Percentiles rank a stretch among this genome's conserved stretches.
Evolutionary conservation across 2,797 vertebrate species (phyloP).

Genomic region (Sardinella longiceps): DNA sequence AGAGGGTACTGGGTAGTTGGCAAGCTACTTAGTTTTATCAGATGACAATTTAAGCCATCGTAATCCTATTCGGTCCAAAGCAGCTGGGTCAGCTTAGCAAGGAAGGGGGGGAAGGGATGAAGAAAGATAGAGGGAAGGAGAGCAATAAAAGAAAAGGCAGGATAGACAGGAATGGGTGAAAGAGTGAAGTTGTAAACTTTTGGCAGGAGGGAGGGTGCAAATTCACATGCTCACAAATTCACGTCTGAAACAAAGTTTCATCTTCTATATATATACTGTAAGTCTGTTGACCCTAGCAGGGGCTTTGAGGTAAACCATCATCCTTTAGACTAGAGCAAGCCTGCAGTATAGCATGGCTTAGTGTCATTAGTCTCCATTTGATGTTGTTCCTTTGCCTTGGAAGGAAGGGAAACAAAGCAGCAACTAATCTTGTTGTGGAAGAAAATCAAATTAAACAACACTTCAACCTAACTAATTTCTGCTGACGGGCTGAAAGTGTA

Average conservation of each 20-base stretch:
- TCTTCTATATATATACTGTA: not conserved
- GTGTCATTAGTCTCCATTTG: not conserved
- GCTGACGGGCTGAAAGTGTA: not conserved
- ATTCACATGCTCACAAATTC: not conserved
- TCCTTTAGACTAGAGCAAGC: not conserved
- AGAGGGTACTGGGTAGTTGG: slow-evolving; percentile 85
- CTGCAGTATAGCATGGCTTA: not conserved
- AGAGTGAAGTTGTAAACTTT: slow-evolving; percentile 49
- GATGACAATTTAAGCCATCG: slow-evolving; percentile 86
- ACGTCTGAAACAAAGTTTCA: not conserved
- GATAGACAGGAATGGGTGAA: slow-evolving; percentile 61
- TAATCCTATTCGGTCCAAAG: slow-evolving; percentile 89
- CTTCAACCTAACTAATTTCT: not conserved
- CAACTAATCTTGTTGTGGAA: slow-evolving; percentile 38
- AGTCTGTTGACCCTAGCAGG: not conserved
- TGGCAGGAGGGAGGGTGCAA: not conserved
- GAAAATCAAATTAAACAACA: slow-evolving; percentile 46
- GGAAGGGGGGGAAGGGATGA: slow-evolving; percentile 29
- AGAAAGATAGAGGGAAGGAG: slow-evolving; percentile 62
- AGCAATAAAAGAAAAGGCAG: slow-evolving; percentile 56
- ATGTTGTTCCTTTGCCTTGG: not conserved
- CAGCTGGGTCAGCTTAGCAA: slow-evolving; percentile 88
- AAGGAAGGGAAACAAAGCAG: slow-evolving; percentile 27
- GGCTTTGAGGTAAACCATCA: not conserved
- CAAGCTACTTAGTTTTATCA: slow-evolving; percentile 91